Base-by-base conservation (phyloP, 2,888 invertebrate species). In the Malthinus seriepunctatus region DNA sequence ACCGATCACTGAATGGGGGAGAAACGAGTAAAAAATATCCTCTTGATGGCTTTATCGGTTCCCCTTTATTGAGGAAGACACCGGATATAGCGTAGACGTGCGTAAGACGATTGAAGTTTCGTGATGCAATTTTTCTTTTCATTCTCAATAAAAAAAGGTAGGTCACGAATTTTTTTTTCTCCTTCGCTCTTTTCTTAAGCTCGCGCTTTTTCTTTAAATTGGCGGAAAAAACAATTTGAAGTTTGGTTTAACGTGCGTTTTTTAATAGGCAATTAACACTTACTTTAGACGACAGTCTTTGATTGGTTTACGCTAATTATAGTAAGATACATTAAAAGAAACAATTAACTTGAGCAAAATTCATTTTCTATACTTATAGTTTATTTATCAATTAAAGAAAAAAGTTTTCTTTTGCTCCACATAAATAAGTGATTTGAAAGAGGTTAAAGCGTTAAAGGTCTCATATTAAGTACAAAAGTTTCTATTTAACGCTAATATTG, bases 1-100 rank as follows among this genome's bases (percentile, higher is more conserved):
- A 64, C 66, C 66, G 66, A 66, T 64, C 64, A 57, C 35, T 63
- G 63, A 60, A 63, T 55, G 58, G 61, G 63, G 62, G 51, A 48
- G 52, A 56, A 60, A 56, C 60, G 61, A 58, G 58, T 60, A 64
- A 65, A 62, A 65, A 62, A 59, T 55, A 64, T 63, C 63, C 66
- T 57, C 66, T 67, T 63, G 67, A 67, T 63, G 66, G 57, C 64
- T 67, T 64, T 67, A 66, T 67, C 57, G 63, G 62, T 59, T 63
- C 61, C 63, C 61, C 61, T 61, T 63, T 61, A 63, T 63, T 61
- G 63, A 51, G 63, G 63, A 60, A 59, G 63, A 62, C 57, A 52
- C 53, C 51, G 60, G 56, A 51, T 51, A 59, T 52, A 53, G 62
- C 51, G 57, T 52, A 57, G 61, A 63, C 61, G 59, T 57, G 64